Percentiles rank a stretch among this genome's conserved stretches.
Conservation (phyloP, 2,113 vertebrate species). For the Hydrochoerus hydrochaeris region DNA sequence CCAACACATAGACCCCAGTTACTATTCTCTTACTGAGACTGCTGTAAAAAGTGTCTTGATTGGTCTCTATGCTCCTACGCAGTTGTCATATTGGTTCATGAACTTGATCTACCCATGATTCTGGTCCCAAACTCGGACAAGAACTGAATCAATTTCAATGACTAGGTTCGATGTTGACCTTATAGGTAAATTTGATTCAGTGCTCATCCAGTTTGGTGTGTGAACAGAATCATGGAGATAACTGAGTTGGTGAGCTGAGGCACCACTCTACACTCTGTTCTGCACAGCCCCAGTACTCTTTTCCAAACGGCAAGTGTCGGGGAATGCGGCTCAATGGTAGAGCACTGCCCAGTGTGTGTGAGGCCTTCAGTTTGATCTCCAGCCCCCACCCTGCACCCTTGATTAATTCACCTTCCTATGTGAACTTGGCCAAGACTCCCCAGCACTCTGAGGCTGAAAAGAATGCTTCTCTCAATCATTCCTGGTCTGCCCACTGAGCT, state of each 20-base stretch:
- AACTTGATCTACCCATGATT: not conserved
- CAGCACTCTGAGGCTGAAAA: not conserved
- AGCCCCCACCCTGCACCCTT: not conserved
- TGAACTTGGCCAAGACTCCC: conserved; percentile 18
- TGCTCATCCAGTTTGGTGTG: not conserved
- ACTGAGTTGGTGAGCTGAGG: not conserved
- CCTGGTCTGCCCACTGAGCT: not conserved
- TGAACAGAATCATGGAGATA: not conserved
- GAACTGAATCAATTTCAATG: not conserved
- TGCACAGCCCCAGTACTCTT: not conserved
- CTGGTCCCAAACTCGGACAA: not conserved
- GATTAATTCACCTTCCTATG: not conserved
- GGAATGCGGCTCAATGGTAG: not conserved
- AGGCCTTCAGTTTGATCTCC: not conserved
- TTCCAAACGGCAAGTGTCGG: not conserved
- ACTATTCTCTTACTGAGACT: not conserved
- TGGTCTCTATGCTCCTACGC: not conserved
- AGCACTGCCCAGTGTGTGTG: not conserved
- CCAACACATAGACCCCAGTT: conserved; percentile 6
- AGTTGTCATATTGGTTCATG: not conserved
- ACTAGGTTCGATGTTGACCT: not conserved
- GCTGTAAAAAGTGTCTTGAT: not conserved
- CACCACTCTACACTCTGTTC: not conserved
- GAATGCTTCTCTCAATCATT: not conserved
- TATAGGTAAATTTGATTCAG: not conserved